Base-by-base conservation (phyloP, 2,113 vertebrate genomes). In the Ia io region DNA sequence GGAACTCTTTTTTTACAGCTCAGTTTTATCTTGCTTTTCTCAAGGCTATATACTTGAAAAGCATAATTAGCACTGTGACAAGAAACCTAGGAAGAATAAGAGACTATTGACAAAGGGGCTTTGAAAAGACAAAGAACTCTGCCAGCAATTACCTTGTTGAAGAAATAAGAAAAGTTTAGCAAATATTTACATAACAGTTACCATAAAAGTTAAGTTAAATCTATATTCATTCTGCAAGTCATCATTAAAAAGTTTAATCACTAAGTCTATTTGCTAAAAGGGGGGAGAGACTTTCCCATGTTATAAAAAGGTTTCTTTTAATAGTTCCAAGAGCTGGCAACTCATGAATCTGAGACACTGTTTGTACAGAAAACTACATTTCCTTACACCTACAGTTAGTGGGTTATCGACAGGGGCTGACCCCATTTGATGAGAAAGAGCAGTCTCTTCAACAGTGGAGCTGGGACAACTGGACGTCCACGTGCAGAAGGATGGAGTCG, bases 101-200 rank as follows among this genome's bases (percentile, higher is more conserved):
- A 93, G 35, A 65, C 61, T 95, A 56, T 80, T 90, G 92, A 91
- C 94, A 91, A 30, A 91, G 67, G 56, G 47, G 30, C 90, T 67
- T 3, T 69, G 67, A 51, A 85, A 95, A 86, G 79, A 70, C 88
- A 93, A 76, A 82, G 44, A 79, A 70, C 51, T 63, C 25, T 9
- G 9, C 77, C 59, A 80, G 84, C 73, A 92, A 80, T 59, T 87
- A 95, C 63, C 69, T 92, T 56, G 59, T 28, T 47, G 83, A 71
- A 79, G 85, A 94, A 92, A 44, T 61, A 90, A 89, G 51, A 51
- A 77, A 91, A 90, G 85, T 59, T 85, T 65, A 84, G 91, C 93
- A 95, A 94, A 95, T 88, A 94, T 92, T 96, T 96, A 95, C 65
- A 77, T 10, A 85, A 30, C 9, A 18, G 85, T 94, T 67, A 90